Percentiles rank a stretch among this genome's conserved stretches.
Evolutionary conservation across 35 echinoderm and acorn worm species (phyloP).

Genomic region (Ophioderma brevispina): DNA sequence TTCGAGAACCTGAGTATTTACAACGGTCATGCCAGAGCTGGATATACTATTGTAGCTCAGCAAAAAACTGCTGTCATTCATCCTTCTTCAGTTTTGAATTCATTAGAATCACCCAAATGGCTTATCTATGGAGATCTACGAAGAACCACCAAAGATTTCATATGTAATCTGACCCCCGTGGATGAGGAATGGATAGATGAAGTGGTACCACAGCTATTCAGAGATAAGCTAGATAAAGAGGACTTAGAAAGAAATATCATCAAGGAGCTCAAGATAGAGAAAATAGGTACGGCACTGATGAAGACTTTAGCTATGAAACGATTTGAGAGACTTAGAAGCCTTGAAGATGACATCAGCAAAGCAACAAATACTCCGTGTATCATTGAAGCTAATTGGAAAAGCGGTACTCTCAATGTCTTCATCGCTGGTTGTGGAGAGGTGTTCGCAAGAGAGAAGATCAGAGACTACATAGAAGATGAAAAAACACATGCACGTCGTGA

Average conservation of each 20-base stretch:
- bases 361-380: neutral
- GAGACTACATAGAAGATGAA: neutral
- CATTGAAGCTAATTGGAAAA: constrained; percentile 18
- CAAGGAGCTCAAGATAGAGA: neutral
- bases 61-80: constrained; percentile 27
- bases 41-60: constrained; percentile 37
- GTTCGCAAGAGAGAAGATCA: neutral
- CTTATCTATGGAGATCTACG: constrained; percentile 33
- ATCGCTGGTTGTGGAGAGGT: neutral
- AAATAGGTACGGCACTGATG: constrained; percentile 35
- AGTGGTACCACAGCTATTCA: neutral
- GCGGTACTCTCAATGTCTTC: constrained; percentile 7
- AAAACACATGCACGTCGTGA: neutral
- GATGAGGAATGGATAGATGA: constrained; percentile 27
- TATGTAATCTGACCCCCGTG: constrained; percentile 31
- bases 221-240: neutral
- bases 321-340: neutral
- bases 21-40: constrained; percentile 41
- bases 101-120: constrained; percentile 25
- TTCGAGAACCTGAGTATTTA: constrained; percentile 36
- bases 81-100: constrained; percentile 29
- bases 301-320: constrained; percentile 7
- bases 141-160: constrained; percentile 18
- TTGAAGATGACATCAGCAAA: constrained; percentile 25
- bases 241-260: constrained; percentile 8